phyloP scores from a whole-genome alignment of 1,140 invertebrate species.

The Caenorhabditis briggsae region DNA sequence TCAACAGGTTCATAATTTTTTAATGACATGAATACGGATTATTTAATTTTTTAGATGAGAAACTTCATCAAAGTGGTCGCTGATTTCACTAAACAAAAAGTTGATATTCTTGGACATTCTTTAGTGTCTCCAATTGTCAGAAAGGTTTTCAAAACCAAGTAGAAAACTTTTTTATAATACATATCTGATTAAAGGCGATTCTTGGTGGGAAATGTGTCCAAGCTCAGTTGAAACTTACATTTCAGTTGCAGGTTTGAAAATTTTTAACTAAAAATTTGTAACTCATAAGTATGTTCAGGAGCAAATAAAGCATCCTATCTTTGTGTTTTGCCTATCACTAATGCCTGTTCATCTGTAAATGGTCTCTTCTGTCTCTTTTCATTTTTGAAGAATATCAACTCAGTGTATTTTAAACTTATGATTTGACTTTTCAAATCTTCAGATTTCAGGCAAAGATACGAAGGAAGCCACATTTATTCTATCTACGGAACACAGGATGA shows the following conservation, averaged over 20 bases:
- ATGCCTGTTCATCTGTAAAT: slow-evolving; percentile 62
- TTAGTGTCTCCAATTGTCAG: slow-evolving; percentile 68
- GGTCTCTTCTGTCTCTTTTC: slow-evolving; percentile 54
- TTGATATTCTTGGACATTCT: slow-evolving; percentile 65
- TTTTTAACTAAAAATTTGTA: neutral
- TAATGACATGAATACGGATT: neutral
- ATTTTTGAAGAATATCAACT: slow-evolving; percentile 63
- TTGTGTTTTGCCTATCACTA: slow-evolving; percentile 61
- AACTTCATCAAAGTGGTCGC: slow-evolving; percentile 62
- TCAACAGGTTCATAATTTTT: slow-evolving; percentile 58
- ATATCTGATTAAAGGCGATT: slow-evolving; percentile 59
- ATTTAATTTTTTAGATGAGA: slow-evolving; percentile 64
- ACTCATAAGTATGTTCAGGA: neutral
- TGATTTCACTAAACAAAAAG: slow-evolving; percentile 61
- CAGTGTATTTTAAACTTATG: neutral
- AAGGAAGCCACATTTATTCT: slow-evolving; percentile 60
- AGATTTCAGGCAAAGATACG: slow-evolving; percentile 34
- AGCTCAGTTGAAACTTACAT: slow-evolving; percentile 45
- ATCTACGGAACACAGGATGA: slow-evolving; percentile 64
- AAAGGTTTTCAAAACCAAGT: neutral
- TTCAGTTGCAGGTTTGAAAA: slow-evolving; percentile 29
- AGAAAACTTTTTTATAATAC: too few species aligned
- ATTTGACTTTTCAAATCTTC: neutral
- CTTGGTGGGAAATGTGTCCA: slow-evolving; percentile 56
- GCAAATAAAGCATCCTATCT: slow-evolving; percentile 64